A percentile compares a stretch with the other conserved stretches of the same genome.
phyloP scores from a whole-genome alignment of 2,888 invertebrate species.

The Leptinotarsa tumamoca region DNA sequence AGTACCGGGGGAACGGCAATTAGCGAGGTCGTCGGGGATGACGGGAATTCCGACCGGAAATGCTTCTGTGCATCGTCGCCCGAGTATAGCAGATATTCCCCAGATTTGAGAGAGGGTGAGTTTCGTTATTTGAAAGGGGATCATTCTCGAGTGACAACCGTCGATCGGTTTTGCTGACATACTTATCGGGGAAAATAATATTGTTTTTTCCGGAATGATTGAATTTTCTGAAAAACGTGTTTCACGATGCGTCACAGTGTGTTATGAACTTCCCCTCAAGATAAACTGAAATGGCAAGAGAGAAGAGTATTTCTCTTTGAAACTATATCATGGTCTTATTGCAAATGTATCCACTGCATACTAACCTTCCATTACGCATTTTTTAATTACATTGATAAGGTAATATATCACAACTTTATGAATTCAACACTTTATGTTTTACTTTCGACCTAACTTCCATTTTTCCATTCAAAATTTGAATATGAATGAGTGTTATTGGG shows the following conservation, averaged over 20 bases:
- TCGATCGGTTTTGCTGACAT: slow-evolving; percentile 41
- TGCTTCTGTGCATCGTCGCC: slow-evolving; percentile 41
- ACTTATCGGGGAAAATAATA: slow-evolving; percentile 40
- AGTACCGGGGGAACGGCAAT: slow-evolving; percentile 58
- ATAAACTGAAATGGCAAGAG: too few species aligned
- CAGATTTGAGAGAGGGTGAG: slow-evolving; percentile 30
- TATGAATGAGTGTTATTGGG: too few species aligned
- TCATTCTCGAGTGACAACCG: slow-evolving; percentile 34
- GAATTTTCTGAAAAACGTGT: slow-evolving; percentile 26
- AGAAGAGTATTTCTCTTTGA: too few species aligned
- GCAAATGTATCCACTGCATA: too few species aligned
- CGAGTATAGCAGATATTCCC: slow-evolving; percentile 34
- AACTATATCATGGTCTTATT: too few species aligned
- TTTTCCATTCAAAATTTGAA: too few species aligned
- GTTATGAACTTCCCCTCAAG: background rate
- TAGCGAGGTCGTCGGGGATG: slow-evolving; percentile 63
- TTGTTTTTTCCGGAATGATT: slow-evolving; percentile 41
- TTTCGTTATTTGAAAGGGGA: slow-evolving; percentile 36
- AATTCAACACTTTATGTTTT: too few species aligned
- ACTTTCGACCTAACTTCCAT: too few species aligned
- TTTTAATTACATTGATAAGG: too few species aligned
- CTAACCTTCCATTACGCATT: too few species aligned
- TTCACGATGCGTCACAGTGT: background rate
- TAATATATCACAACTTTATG: too few species aligned
- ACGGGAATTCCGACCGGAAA: slow-evolving; percentile 64